phyloP scores from a whole-genome alignment of 2,888 invertebrate species.

The Drosophila sordidapex region DNA sequence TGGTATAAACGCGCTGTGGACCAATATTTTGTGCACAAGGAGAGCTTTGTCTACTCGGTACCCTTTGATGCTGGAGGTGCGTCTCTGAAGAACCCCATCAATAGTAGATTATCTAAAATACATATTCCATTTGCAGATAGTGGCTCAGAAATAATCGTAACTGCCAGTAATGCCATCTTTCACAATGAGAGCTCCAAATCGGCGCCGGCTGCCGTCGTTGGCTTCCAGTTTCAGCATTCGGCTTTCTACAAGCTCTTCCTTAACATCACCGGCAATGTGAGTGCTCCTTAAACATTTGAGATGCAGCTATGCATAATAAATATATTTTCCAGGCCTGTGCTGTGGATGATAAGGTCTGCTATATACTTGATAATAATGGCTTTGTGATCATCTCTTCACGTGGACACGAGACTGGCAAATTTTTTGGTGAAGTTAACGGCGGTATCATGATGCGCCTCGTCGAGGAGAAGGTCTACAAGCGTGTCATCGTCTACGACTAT shows the following conservation, averaged over 20 bases:
- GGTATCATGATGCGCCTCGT: slow-evolving; percentile 91
- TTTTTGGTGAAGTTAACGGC: slow-evolving; percentile 93
- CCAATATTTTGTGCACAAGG: slow-evolving; percentile 91
- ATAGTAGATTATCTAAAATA: background rate
- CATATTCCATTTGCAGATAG: slow-evolving; percentile 63
- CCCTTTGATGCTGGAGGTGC: slow-evolving; percentile 87
- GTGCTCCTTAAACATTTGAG: background rate
- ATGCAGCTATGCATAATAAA: background rate
- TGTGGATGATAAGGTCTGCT: slow-evolving; percentile 91
- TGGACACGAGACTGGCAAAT: slow-evolving; percentile 90
- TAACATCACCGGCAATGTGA: slow-evolving; percentile 91
- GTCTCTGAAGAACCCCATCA: background rate
- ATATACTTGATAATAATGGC: slow-evolving; percentile 94
- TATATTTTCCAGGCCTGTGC: slow-evolving; percentile 85
- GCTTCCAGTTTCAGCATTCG: slow-evolving; percentile 93
- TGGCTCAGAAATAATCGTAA: slow-evolving; percentile 89
- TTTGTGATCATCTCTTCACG: slow-evolving; percentile 93
- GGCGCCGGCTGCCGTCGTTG: slow-evolving; percentile 89
- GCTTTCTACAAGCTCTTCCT: slow-evolving; percentile 91
- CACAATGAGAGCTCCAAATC: slow-evolving; percentile 87
- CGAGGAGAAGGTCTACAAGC: slow-evolving; percentile 90
- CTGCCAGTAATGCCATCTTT: slow-evolving; percentile 94
- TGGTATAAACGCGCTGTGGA: slow-evolving; percentile 96
- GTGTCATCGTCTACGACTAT: slow-evolving; percentile 92
- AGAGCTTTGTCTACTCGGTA: slow-evolving; percentile 93